phyloP scores from a whole-genome alignment of 2,797 vertebrate genomes.

The Lacerta agilis region DNA sequence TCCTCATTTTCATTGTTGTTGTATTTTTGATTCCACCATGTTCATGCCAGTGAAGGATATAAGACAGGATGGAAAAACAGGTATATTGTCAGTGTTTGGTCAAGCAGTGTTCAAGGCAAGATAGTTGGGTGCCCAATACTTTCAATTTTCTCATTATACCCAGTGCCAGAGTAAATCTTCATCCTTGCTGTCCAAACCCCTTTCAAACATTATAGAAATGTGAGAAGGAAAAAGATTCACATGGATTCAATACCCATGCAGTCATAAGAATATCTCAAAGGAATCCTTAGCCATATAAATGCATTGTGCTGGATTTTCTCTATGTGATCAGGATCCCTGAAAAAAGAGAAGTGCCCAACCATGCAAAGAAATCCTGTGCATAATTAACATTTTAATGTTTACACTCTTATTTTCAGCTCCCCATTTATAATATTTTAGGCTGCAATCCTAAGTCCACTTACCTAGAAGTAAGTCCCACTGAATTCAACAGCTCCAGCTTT shows the following conservation, averaged over 20 bases:
- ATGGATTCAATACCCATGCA: too few species aligned
- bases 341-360: background rate
- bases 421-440: background rate
- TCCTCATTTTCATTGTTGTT: slow-evolving; percentile 14
- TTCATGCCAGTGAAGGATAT: slow-evolving; percentile 23
- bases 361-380: background rate
- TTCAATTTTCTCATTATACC: slow-evolving; percentile 54
- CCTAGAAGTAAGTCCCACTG: too few species aligned
- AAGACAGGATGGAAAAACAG: background rate
- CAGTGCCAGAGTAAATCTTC: background rate
- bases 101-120: slow-evolving; percentile 39
- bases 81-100: slow-evolving; percentile 3
- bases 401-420: background rate
- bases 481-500: too few species aligned
- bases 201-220: background rate
- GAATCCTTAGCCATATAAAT: too few species aligned
- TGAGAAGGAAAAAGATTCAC: too few species aligned
- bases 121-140: slow-evolving; percentile 41
- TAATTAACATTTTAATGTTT: background rate
- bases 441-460: background rate
- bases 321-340: too few species aligned
- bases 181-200: background rate
- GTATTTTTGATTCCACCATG: slow-evolving; percentile 21
- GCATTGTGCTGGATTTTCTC: too few species aligned
- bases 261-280: background rate